These are phyloP conservation scores for Beris chalybata DNA, from an alignment of 2,888 invertebrate species.

Conservation along the genomic window DNA sequence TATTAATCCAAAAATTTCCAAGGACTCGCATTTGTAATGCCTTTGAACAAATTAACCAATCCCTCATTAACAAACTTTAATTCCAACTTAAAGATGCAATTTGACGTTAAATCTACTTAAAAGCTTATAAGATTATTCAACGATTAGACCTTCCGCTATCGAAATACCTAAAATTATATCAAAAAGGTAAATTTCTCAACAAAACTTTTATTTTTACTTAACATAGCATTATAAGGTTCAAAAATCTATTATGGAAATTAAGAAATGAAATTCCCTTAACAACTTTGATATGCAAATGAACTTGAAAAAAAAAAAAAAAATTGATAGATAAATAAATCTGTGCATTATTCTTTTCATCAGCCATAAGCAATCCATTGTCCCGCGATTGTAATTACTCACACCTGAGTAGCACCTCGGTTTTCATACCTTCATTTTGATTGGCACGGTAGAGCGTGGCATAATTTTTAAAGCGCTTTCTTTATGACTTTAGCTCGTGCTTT, in stretches of 20 bases:
- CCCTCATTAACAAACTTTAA: neutral
- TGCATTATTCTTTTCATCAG: too few relatives aligned
- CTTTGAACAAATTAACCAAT: too few relatives aligned
- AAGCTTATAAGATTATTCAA: slow-evolving; percentile 13
- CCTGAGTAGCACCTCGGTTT: neutral
- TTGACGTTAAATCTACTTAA: neutral
- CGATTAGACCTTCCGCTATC: slow-evolving; percentile 2
- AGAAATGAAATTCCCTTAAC: neutral
- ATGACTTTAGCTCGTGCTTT: slow-evolving; percentile 4
- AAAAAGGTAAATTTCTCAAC: slow-evolving; percentile 8
- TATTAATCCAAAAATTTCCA: too few relatives aligned
- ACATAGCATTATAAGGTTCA: neutral
- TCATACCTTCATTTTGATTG: neutral
- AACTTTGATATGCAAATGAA: neutral
- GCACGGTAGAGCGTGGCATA: too few relatives aligned
- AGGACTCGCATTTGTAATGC: too few relatives aligned
- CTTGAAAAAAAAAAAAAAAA: too few relatives aligned
- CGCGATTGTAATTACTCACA: slow-evolving; percentile 10
- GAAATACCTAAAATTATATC: neutral
- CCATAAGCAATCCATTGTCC: neutral
- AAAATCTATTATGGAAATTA: neutral
- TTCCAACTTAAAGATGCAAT: slow-evolving; percentile 8
- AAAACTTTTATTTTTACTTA: neutral
- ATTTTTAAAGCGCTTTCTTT: slow-evolving; percentile 6
- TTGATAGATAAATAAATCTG: too few relatives aligned